Base-by-base conservation (phyloP, 2,888 invertebrate genomes). In the Saturnia japonica region DNA sequence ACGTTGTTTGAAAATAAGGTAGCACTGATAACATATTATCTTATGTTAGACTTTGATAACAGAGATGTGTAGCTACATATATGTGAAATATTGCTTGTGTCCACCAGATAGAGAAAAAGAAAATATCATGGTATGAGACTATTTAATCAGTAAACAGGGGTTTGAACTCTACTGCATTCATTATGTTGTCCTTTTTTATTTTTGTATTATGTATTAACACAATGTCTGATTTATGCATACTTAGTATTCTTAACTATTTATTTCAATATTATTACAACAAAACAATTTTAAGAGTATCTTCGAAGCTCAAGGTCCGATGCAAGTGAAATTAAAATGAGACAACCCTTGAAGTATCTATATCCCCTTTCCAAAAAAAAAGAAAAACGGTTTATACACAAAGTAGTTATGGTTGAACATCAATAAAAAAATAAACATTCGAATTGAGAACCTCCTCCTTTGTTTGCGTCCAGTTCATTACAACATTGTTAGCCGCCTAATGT, bases 41-140 rank as follows among this genome's bases (percentile, higher is more conserved):
- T 60, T 60, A 60, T 28, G 28, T 28, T 60, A 60, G 57, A 60
- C 57, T 60, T 60, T 60, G 57, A 60, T 60, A 60, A 60, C 25
- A 28, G 57, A 28, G 12, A 60, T 3, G 19, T 34, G 34, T 34
- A 34, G 14, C 47, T 1, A 2, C 14, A 14, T 51, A 19, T 28
- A 60, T 25, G 57, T 16, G 28, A 28, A 60, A 11, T 60, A 28
- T 25, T 9, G 0, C 4, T 11, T 3, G 25, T 28, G 25, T 19
- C 19, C 47, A 43, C n/a, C n/a, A n/a, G 25, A 22, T 12, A 60
- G 14, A 28, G 57, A 60, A 28, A 60, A 28, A 4, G 57, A 12
- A 60, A 60, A 60, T 12, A n/a, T n/a, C n/a, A n/a, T n/a, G n/a
- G n/a, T n/a, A 60, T 60, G 25, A 14, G 28, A 6, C 14, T 14